Evolutionary conservation across 1,140 invertebrate species (phyloP).

Genomic region (Medauroidea extradentata): DNA sequence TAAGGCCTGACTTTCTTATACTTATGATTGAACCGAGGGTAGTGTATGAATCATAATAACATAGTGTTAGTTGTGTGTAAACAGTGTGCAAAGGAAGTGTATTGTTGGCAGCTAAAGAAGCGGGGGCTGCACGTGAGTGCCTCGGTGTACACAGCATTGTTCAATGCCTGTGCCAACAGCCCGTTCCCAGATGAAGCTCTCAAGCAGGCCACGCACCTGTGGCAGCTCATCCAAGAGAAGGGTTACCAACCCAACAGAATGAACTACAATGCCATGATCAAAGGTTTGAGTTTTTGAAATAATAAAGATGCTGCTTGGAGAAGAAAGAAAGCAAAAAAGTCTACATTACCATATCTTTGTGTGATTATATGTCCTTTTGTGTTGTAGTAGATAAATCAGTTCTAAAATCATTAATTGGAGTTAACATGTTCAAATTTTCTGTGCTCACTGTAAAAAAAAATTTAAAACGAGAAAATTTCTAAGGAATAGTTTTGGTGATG

Average conservation of each 20-base stretch:
- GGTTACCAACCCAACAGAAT: conserved; percentile 63
- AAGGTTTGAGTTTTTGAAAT: conserved; percentile 45
- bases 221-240: conserved; percentile 63
- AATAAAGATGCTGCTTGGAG: too few species aligned
- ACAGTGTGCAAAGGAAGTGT: neutral
- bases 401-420: too few species aligned
- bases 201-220: conserved; percentile 57
- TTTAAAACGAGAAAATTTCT: too few species aligned
- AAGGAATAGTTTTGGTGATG: too few species aligned
- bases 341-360: too few species aligned
- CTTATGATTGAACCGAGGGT: too few species aligned
- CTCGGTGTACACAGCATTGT: conserved; percentile 74
- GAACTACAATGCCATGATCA: conserved; percentile 85
- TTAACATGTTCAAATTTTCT: too few species aligned
- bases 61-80: neutral
- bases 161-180: conserved; percentile 83
- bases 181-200: conserved; percentile 61
- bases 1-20: too few species aligned
- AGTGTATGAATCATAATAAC: neutral
- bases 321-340: too few species aligned
- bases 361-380: too few species aligned
- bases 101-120: conserved; percentile 63
- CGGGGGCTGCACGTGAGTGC: conserved; percentile 58
- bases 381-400: too few species aligned
- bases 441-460: too few species aligned